A percentile compares a stretch with the other conserved stretches of the same genome.
Evolutionary conservation across 2,797 vertebrate species (phyloP).

Genomic region (Chaenodraco wilsoni): DNA sequence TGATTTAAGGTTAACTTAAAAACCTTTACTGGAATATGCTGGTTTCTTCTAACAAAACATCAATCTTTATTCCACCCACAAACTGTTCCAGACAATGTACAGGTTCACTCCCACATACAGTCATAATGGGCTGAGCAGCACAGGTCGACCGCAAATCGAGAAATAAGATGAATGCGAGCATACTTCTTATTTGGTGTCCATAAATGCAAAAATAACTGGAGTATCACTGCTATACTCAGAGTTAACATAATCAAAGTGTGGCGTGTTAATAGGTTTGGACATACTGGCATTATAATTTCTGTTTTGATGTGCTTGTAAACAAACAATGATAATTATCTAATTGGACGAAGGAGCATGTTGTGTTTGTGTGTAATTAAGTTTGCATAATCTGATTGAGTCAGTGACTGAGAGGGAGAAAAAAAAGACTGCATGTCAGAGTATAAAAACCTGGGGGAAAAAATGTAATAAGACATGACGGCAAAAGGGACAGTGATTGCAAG

Average conservation of each 20-base stretch:
- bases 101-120: background rate
- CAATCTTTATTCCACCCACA: background rate
- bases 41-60: background rate
- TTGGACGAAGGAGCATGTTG: background rate
- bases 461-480: background rate
- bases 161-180: background rate
- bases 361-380: background rate
- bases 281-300: background rate
- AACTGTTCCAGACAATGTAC: background rate
- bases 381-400: constrained; percentile 5
- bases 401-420: background rate
- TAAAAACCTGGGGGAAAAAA: background rate
- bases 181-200: background rate
- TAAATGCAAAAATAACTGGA: background rate
- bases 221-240: background rate
- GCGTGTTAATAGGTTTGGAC: constrained; percentile 1
- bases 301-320: constrained; percentile 1
- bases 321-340: background rate
- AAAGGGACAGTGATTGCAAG: background rate
- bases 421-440: background rate
- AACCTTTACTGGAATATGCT: background rate
- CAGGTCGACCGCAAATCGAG: background rate
- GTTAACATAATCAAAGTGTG: background rate
- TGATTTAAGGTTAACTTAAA: background rate
- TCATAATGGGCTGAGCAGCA: background rate